A percentile compares a stretch with the other conserved stretches of the same genome.
phyloP scores from a whole-genome alignment of 2,888 invertebrate genomes.

The Standfussiana lucernea region DNA sequence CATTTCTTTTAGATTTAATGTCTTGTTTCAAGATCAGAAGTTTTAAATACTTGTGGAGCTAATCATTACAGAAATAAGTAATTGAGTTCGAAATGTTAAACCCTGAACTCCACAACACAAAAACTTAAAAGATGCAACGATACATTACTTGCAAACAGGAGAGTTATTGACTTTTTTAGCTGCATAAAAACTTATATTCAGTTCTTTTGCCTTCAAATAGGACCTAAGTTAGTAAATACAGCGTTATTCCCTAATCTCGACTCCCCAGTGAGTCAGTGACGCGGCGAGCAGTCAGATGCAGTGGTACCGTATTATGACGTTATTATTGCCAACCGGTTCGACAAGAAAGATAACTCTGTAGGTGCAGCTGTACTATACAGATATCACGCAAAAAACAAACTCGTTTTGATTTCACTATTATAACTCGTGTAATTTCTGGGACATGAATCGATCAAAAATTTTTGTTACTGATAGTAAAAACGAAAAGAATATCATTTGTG shows the following conservation, averaged over 20 bases:
- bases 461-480: slow-evolving; percentile 7
- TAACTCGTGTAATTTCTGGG: background rate
- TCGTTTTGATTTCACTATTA: slow-evolving; percentile 2
- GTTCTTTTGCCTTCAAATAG: background rate
- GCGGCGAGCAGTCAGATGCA: slow-evolving; percentile 1
- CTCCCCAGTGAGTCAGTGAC: background rate
- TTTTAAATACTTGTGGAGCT: slow-evolving; percentile 13
- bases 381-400: slow-evolving; percentile 16
- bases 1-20: slow-evolving; percentile 2
- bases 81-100: background rate
- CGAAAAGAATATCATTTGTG: too few relatives aligned
- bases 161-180: background rate
- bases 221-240: background rate
- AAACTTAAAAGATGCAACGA: background rate
- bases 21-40: background rate
- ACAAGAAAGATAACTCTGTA: slow-evolving; percentile 36
- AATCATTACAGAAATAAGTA: background rate
- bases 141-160: background rate
- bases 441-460: background rate
- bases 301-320: slow-evolving; percentile 47
- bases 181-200: background rate
- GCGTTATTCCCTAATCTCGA: slow-evolving; percentile 1
- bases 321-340: slow-evolving; percentile 39
- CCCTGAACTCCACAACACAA: background rate
- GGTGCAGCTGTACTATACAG: slow-evolving; percentile 20